Base-by-base conservation (phyloP, 2,113 vertebrate genomes). In the Clinocottus analis region DNA sequence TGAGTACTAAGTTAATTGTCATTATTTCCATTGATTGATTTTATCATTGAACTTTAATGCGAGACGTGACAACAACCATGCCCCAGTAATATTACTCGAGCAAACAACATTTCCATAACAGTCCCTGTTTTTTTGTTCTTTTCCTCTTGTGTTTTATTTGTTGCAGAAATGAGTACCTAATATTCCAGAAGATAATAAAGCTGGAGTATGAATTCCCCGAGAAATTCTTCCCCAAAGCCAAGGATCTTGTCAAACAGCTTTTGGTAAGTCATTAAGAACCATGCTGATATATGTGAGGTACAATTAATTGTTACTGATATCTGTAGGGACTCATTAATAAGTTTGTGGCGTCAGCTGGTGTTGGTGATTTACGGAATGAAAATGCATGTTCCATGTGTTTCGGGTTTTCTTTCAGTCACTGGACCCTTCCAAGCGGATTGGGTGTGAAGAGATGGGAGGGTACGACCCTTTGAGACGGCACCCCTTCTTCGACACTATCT, bases 141-240 rank as follows among this genome's bases (percentile, higher is more conserved):
- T 47, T 31, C 51, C 3, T 75, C 25, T 31, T 64, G 16, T 53
- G 9, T 74, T 66, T 53, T 7, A 37, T 79, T 82, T 41, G 83
- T 84, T 90, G 86, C 77, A 99, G 98, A 93, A 99, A 99, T 66
- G 98, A 99, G 39, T 99, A 99, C 94, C 96, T 99, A 91, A 99
- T 99, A 96, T 99, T 99, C 94, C 98, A 99, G 95, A 99, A 99
- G 95, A 99, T 99, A 93, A 99, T 99, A 95, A 99, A 98, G 79
- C 93, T 99, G 95, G 98, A 99, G 84, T 99, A 99, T 87, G 97
- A 99, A 88, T 99, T 99, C 79, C 98, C 98, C 80, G 98, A 99
- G 92, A 99, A 99, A 93, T 99, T 99, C 93, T 99, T 99, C 85
- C 98, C 98, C 85, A 99, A 99, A 93, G 98, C 98, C 79, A 98